phyloP scores from a whole-genome alignment of 2,797 vertebrate genomes.

The Myiothlypis chrysogaster region DNA sequence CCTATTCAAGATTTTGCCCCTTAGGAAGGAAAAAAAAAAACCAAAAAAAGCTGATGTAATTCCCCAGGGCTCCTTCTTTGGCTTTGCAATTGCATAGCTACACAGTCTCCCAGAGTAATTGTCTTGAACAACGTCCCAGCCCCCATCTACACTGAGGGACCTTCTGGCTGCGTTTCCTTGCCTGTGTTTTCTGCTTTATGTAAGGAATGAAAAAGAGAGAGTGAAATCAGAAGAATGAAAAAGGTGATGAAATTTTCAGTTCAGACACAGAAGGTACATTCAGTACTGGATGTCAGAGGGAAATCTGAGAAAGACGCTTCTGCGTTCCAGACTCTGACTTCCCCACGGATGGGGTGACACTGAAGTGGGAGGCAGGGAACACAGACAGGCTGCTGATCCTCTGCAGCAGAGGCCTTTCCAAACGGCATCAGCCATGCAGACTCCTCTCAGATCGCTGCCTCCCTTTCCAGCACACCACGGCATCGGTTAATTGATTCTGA shows the following conservation, averaged over 20 bases:
- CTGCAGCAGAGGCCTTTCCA: conserved; percentile 20
- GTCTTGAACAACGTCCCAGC: conserved; percentile 8
- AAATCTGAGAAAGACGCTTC: conserved; percentile 42
- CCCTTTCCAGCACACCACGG: background rate
- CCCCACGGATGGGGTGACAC: conserved; percentile 26
- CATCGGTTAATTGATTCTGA: conserved; percentile 14
- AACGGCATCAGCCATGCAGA: background rate
- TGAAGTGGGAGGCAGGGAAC: background rate
- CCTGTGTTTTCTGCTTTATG: conserved; percentile 9
- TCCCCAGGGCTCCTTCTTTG: conserved; percentile 13
- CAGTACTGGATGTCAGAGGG: conserved; percentile 33
- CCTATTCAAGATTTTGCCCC: background rate
- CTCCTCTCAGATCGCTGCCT: background rate
- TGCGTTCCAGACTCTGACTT: conserved; percentile 19
- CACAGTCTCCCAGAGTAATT: conserved; percentile 24
- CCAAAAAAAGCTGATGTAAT: conserved; percentile 32
- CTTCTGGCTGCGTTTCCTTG: conserved; percentile 29
- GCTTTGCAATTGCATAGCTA: conserved; percentile 29
- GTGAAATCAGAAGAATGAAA: conserved; percentile 30
- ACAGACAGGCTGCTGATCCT: conserved; percentile 29
- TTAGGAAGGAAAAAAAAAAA: background rate
- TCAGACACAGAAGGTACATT: conserved; percentile 44
- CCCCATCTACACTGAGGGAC: background rate
- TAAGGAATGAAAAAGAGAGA: background rate
- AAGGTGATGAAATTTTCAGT: conserved; percentile 52